phyloP scores from a whole-genome alignment of 2,113 vertebrate genomes.

The Tonatia bakeri region DNA sequence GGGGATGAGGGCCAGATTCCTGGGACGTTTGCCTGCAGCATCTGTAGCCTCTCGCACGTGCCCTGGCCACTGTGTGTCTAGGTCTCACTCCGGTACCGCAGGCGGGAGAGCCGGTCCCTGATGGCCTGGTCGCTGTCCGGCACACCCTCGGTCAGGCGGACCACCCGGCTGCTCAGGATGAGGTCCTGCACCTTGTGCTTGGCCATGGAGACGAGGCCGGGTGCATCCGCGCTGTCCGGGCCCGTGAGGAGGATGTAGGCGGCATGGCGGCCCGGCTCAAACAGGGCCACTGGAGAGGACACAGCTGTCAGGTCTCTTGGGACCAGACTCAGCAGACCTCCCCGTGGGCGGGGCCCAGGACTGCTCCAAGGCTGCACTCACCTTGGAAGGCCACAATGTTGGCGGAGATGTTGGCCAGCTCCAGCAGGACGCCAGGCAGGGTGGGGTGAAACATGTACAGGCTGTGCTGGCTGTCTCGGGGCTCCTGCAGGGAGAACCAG shows the following conservation, averaged over 20 bases:
- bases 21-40: background rate
- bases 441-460: constrained; percentile 91
- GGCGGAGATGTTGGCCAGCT: constrained; percentile 82
- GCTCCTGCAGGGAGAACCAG: background rate
- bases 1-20: background rate
- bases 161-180: constrained; percentile 77
- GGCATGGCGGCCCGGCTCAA: constrained; percentile 92
- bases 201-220: constrained; percentile 81
- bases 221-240: constrained; percentile 41
- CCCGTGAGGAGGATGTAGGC: constrained; percentile 89
- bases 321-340: no score
- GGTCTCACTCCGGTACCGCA: constrained; percentile 84
- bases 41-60: background rate
- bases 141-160: constrained; percentile 69
- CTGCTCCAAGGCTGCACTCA: constrained; percentile 48
- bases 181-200: constrained; percentile 91
- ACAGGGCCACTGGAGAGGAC: constrained; percentile 80
- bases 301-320: background rate
- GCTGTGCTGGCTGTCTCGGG: constrained; percentile 21
- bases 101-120: constrained; percentile 85
- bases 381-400: constrained; percentile 85
- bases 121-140: constrained; percentile 78
- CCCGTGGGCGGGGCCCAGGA: rapidly evolving
- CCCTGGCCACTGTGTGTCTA: background rate
- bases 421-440: constrained; percentile 83